Evolutionary conservation across 2,888 invertebrate genomes (phyloP), one percentile per base, ranked within the genome.

Genomic region (Cryptophagus acutangulus): DNA sequence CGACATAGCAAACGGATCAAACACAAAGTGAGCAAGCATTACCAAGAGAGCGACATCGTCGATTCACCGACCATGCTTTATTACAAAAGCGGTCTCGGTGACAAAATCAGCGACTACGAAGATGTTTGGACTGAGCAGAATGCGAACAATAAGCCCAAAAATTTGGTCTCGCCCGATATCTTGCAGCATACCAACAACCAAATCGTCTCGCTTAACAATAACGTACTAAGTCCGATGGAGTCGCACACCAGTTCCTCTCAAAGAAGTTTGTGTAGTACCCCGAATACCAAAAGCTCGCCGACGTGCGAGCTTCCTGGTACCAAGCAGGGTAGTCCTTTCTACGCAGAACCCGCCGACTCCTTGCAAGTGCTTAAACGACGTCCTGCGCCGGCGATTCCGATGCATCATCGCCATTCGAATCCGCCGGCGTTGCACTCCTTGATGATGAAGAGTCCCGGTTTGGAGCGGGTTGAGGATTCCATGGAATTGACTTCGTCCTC

Each of bases 101-200:
- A 94, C 64, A 93, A 93, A 72, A 84, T 88, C 31, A 92, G 92
- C 57, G 94, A 94, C 69, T 94, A 94, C 63, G 94, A 94, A 71
- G 94, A 94, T 65, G 84, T 94, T 55, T 94, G 94, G 93, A 61
- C 63, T 12, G 65, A 59, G 39, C 81, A 84, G 47, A 20, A 47
- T 10, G 79, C 81, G n/a, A 54, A 48, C 29, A 57, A 49, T 8
- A 61, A 56, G 35, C 46, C 50, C 20, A 58, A 50, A 48, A 58
- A 56, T 39, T 51, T 66, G 38, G 58, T 63, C 2, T 67, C 67
- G 2, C 68, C 68, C 6, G 68, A 68, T 52, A 44, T 68, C 3
- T 44, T 68, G 3, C 66, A 67, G 43, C 66, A 68, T 40, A 65
- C 63, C 2, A 76, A 76, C 44, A 77, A 75, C 55, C n/a, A n/a